A percentile compares a stretch with the other conserved stretches of the same genome.
Evolutionary conservation across 2,113 vertebrate genomes (phyloP).

Genomic region (Neolamprologus modestus): DNA sequence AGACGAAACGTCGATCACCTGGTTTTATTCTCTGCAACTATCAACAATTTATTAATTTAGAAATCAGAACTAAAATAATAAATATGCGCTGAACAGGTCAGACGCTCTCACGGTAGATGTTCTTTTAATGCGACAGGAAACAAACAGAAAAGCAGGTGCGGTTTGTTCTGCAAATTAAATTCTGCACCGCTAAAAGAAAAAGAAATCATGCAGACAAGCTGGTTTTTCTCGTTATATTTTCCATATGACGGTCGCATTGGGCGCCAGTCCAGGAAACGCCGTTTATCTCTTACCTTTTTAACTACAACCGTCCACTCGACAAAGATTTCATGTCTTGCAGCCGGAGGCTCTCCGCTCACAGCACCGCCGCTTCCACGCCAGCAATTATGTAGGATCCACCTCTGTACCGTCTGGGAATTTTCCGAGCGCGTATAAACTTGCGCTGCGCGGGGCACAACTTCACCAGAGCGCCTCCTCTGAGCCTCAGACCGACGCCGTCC

Average conservation of each 20-base stretch:
- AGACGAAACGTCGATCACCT: background rate
- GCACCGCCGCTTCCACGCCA: background rate
- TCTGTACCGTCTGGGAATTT: background rate
- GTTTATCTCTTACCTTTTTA: slow-evolving; percentile 18
- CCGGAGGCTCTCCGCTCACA: background rate
- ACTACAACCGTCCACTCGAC: background rate
- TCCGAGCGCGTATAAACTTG: background rate
- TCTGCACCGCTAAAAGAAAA: background rate
- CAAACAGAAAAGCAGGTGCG: background rate
- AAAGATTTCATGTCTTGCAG: slow-evolving; percentile 1
- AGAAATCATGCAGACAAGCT: background rate
- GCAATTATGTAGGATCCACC: background rate
- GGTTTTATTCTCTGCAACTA: background rate
- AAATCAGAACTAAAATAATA: background rate
- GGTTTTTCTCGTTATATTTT: background rate
- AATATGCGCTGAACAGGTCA: background rate
- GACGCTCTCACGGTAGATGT: too few relatives aligned
- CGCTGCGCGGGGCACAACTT: background rate
- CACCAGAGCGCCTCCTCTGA: background rate
- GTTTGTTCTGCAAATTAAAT: background rate
- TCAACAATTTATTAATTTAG: background rate
- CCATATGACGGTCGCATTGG: background rate
- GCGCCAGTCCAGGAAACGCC: background rate
- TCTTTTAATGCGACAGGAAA: background rate
- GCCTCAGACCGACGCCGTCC: background rate